These are phyloP conservation scores for Hephaestus fuliginosus DNA, from an alignment of 2,797 vertebrate genomes.

Conservation along the genomic window DNA sequence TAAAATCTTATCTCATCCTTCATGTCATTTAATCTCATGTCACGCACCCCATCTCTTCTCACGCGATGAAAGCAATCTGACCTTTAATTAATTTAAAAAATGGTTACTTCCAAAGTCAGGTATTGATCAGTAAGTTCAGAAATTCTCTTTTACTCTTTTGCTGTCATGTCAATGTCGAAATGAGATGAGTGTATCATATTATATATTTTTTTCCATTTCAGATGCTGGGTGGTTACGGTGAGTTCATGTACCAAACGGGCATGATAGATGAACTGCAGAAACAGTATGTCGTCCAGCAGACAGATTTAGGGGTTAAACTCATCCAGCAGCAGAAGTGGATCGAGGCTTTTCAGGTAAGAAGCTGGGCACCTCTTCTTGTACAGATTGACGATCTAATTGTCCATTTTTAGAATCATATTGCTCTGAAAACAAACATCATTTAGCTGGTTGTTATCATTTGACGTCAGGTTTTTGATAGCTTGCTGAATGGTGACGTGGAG, in stretches of 20 bases:
- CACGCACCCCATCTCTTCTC: no score
- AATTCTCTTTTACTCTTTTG: background rate
- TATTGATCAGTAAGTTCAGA: background rate
- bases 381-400: no score
- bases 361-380: no score
- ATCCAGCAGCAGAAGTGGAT: conserved; percentile 88
- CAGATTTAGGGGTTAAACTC: conserved; percentile 78
- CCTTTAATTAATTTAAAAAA: background rate
- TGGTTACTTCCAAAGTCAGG: background rate
- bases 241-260: conserved; percentile 86
- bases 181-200: background rate
- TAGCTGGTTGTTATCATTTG: background rate
- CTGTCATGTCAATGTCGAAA: background rate
- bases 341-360: conserved; percentile 86
- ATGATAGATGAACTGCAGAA: conserved; percentile 83
- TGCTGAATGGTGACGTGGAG: conserved; percentile 85
- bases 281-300: conserved; percentile 82
- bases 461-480: conserved; percentile 86
- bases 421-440: background rate
- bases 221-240: conserved; percentile 86
- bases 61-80: background rate
- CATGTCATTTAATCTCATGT: no score
- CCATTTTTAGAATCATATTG: background rate
- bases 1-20: background rate
- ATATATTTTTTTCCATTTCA: conserved; percentile 32